Evolutionary conservation across 2,113 vertebrate species (phyloP).

Genomic region (Pithys albifrons): DNA sequence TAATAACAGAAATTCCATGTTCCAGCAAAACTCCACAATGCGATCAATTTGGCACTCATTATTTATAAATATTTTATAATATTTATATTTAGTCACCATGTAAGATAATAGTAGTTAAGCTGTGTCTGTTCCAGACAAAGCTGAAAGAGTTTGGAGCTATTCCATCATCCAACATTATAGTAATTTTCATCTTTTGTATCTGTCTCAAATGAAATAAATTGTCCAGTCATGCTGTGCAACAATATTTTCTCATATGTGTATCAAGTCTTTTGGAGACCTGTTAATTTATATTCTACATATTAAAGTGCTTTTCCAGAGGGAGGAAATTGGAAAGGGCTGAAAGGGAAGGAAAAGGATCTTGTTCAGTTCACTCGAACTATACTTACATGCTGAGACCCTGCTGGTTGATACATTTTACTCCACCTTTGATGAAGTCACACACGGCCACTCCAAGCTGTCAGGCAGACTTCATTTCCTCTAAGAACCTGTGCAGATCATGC

Average conservation of each 20-base stretch:
- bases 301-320: slow-evolving; percentile 41
- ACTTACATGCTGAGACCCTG: not conserved
- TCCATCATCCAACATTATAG: slow-evolving; percentile 36
- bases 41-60: not conserved
- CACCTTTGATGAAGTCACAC: not conserved
- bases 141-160: slow-evolving; percentile 41
- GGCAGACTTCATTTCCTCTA: slow-evolving; percentile 2
- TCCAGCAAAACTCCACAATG: slow-evolving; percentile 5
- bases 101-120: not conserved
- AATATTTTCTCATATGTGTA: slow-evolving; percentile 40
- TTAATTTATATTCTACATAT: slow-evolving; percentile 35
- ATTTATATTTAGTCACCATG: slow-evolving; percentile 16
- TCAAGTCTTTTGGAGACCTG: not conserved
- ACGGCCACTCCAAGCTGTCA: not conserved
- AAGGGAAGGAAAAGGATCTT: slow-evolving; percentile 20
- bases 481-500: not conserved
- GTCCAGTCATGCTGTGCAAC: not conserved
- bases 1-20: not conserved
- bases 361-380: slow-evolving; percentile 12
- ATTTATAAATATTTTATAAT: slow-evolving; percentile 45
- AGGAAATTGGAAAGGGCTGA: not conserved
- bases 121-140: slow-evolving; percentile 13
- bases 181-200: slow-evolving; percentile 15
- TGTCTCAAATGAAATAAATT: slow-evolving; percentile 13
- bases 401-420: not conserved